Conservation (phyloP, 2,797 vertebrate genomes). For the Delichon dasypus region DNA sequence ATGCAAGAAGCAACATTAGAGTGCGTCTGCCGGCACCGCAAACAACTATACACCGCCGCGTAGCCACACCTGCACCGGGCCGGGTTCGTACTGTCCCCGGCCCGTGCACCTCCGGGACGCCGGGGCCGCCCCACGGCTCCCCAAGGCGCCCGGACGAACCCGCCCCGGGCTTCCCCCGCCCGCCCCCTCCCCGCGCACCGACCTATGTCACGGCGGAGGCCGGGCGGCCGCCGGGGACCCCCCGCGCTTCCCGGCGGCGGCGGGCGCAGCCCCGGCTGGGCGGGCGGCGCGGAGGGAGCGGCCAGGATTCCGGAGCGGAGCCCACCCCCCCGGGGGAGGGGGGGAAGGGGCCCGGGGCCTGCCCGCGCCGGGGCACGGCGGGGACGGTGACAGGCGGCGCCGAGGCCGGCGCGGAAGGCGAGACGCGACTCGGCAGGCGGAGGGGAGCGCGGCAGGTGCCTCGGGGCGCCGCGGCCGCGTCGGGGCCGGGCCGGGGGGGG, state of each 20-base stretch:
- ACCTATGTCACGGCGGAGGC: conserved; percentile 20
- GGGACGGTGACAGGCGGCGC: not conserved
- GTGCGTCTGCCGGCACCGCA: not conserved
- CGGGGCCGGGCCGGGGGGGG: not conserved
- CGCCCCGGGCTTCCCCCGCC: not conserved
- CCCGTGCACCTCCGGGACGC: not conserved
- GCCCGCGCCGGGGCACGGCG: not conserved
- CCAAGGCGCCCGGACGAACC: not conserved
- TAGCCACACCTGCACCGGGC: not conserved
- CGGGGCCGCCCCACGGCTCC: not conserved
- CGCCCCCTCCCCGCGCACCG: not conserved
- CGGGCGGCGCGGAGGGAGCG: not conserved
- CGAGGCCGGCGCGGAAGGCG: not conserved
- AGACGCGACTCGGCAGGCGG: too few species aligned
- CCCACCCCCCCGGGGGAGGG: not conserved
- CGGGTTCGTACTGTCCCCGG: not conserved
- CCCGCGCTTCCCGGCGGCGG: not conserved
- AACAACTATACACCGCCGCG: accelerated
- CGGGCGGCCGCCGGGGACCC: not conserved
- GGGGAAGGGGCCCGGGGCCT: not conserved
- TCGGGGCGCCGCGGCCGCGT: not conserved
- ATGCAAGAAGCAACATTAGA: accelerated
- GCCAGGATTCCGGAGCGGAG: conserved; percentile 31
- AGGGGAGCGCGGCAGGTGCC: not conserved
- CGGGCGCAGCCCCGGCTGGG: conserved; percentile 13